Percentiles rank a stretch among this genome's conserved stretches.
phyloP scores from a whole-genome alignment of 2,888 invertebrate genomes.

The Sericinus montela region DNA sequence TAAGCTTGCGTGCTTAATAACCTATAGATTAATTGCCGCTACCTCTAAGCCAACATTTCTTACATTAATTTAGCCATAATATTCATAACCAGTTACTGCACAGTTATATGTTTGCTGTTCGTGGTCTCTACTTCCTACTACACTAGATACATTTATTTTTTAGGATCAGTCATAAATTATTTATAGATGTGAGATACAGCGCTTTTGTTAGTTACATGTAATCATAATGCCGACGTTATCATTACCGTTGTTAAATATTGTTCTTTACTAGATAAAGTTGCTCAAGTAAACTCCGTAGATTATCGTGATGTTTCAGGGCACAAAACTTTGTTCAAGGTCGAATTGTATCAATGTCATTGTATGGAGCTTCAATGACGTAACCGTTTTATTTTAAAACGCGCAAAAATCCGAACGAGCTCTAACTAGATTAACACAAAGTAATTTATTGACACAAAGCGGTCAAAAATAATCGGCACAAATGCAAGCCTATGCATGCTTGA shows the following conservation, averaged over 20 bases:
- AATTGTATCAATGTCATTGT: constrained; percentile 8
- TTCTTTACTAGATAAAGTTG: constrained; percentile 10
- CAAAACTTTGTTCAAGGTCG: constrained; percentile 10
- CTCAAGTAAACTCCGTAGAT: background rate
- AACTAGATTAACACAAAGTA: background rate
- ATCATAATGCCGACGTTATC: constrained; percentile 19
- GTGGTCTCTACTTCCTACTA: too few species aligned
- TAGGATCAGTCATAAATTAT: constrained; percentile 11
- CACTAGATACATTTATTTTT: background rate
- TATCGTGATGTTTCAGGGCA: background rate
- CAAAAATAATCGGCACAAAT: too few species aligned
- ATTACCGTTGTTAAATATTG: constrained; percentile 16
- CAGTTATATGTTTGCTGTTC: too few species aligned
- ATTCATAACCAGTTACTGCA: too few species aligned
- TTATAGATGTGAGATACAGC: constrained; percentile 12
- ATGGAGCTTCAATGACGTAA: constrained; percentile 8
- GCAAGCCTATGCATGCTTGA: too few species aligned
- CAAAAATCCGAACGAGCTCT: background rate
- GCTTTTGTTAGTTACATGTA: constrained; percentile 13
- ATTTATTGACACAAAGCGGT: too few species aligned
- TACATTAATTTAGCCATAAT: too few species aligned
- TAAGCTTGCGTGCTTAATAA: too few species aligned
- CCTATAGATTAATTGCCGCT: too few species aligned
- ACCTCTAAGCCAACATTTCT: too few species aligned
- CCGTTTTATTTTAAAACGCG: background rate